Evolutionary conservation across 2,113 vertebrate species (phyloP).

Genomic region (Equus quagga): DNA sequence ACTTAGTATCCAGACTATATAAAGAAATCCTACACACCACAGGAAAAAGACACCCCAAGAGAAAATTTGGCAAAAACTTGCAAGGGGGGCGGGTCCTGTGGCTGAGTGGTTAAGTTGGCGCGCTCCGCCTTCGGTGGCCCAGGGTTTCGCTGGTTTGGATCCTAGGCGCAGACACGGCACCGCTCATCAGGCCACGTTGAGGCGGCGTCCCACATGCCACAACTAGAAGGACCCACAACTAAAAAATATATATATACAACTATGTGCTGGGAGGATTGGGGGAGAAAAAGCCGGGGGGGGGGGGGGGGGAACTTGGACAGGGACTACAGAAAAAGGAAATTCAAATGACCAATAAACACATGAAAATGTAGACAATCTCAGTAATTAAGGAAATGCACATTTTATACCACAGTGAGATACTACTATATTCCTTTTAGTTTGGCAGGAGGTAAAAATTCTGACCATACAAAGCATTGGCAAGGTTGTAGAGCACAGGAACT

Average conservation of each 20-base stretch:
- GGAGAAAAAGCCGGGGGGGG: too few species aligned
- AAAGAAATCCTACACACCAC: background rate
- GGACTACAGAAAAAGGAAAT: background rate
- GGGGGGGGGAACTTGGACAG: background rate
- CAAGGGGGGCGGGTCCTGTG: too few species aligned
- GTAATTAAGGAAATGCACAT: background rate
- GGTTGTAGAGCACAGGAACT: background rate
- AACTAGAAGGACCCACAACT: too few species aligned
- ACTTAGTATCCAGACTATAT: background rate
- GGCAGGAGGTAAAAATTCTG: background rate
- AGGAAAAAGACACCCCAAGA: background rate
- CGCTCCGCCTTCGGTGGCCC: too few species aligned
- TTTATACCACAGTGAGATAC: background rate
- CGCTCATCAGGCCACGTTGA: too few species aligned
- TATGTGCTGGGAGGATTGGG: too few species aligned
- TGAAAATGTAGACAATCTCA: background rate
- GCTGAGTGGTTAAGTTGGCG: too few species aligned
- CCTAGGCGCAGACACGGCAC: too few species aligned
- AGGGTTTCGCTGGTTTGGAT: too few species aligned
- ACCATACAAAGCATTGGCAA: background rate
- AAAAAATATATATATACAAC: too few species aligned
- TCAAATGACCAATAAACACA: background rate
- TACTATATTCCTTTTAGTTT: background rate
- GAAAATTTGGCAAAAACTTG: background rate
- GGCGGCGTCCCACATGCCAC: too few species aligned